These are phyloP conservation scores for Cryptocephalus primarius DNA, from an alignment of 2,888 invertebrate genomes.

Conservation along the genomic window DNA sequence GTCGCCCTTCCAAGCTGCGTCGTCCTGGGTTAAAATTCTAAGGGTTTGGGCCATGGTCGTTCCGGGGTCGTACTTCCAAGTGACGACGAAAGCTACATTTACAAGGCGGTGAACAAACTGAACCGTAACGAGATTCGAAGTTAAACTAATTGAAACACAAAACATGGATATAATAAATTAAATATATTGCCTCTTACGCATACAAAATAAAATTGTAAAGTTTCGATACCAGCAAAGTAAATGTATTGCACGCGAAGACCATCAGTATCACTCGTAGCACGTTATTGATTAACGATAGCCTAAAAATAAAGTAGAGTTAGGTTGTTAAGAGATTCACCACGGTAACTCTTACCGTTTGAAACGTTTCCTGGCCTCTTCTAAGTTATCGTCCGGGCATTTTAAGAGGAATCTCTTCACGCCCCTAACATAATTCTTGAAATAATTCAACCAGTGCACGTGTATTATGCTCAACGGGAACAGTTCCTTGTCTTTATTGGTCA, in stretches of 20 bases:
- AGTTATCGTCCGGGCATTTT: conserved; percentile 61
- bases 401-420: conserved; percentile 68
- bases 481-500: conserved; percentile 39
- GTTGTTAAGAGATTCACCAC: not conserved
- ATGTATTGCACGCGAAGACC: not conserved
- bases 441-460: conserved; percentile 59
- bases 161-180: no score
- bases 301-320: not conserved
- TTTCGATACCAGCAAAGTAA: not conserved
- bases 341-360: conserved; percentile 11
- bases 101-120: no score
- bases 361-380: conserved; percentile 27
- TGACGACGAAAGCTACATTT: no score
- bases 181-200: not conserved
- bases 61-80: no score
- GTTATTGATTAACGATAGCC: not conserved
- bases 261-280: not conserved
- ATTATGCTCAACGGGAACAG: conserved; percentile 65
- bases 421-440: conserved; percentile 55
- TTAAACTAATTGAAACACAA: no score
- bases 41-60: no score
- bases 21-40: no score
- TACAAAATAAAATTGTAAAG: not conserved
- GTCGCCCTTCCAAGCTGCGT: no score
- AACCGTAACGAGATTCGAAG: no score